These are phyloP conservation scores for Spilarctia lutea DNA, from an alignment of 2,888 invertebrate genomes.

Conservation along the genomic window DNA sequence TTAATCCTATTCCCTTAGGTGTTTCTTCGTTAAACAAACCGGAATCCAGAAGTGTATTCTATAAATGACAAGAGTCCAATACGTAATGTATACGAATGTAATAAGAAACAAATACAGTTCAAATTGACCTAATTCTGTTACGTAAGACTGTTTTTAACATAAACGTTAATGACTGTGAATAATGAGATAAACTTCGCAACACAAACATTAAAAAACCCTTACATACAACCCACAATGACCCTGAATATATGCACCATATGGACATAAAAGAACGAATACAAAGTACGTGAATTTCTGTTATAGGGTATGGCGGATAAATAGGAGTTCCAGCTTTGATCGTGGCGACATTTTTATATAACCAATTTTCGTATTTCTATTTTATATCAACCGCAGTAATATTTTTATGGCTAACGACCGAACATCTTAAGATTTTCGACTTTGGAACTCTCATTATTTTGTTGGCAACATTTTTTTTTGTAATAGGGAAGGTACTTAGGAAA, in stretches of 20 bases:
- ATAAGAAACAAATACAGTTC: neutral
- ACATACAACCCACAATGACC: neutral
- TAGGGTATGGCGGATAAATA: neutral
- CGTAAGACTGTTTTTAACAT: neutral
- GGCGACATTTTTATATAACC: neutral
- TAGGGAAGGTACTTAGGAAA: neutral
- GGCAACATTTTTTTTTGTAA: constrained; percentile 15
- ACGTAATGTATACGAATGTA: neutral
- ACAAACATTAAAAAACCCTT: neutral
- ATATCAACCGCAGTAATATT: constrained; percentile 17
- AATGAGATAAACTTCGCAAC: neutral
- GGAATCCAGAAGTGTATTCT: neutral
- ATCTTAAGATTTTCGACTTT: constrained; percentile 24
- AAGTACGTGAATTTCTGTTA: neutral
- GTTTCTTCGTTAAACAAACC: neutral
- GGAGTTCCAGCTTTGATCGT: neutral
- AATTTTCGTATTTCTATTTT: constrained; percentile 12
- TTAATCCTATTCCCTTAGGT: neutral
- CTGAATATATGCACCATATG: neutral
- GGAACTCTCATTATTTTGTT: constrained; percentile 30
- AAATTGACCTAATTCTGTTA: neutral
- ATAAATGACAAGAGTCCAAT: neutral
- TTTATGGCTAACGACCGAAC: constrained; percentile 15
- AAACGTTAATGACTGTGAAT: neutral
- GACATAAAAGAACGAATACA: neutral